These are phyloP conservation scores for Furnarius figulus DNA, from an alignment of 2,113 vertebrate genomes.

Conservation along the genomic window DNA sequence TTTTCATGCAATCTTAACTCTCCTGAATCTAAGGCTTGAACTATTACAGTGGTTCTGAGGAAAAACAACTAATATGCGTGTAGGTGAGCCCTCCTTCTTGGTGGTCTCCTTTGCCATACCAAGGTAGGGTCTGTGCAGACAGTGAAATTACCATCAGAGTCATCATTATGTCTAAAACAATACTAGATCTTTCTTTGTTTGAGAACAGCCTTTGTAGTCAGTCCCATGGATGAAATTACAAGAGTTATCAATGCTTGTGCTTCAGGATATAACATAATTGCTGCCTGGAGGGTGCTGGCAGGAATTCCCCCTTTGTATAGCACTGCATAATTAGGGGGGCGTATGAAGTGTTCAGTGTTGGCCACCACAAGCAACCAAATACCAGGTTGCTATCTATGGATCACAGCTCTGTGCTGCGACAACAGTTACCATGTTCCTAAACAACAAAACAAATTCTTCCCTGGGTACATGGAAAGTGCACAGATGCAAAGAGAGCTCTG, in stretches of 20 bases:
- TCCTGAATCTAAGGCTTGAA: background rate
- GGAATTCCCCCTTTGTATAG: background rate
- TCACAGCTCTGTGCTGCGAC: background rate
- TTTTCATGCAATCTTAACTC: background rate
- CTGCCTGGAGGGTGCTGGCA: background rate
- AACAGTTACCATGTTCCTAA: background rate
- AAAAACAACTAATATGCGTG: background rate
- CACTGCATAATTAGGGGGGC: background rate
- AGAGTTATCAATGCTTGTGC: background rate
- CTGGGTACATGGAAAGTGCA: background rate
- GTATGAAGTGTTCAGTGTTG: background rate
- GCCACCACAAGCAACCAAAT: background rate
- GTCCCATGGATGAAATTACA: conserved; percentile 6
- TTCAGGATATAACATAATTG: background rate
- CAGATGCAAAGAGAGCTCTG: background rate
- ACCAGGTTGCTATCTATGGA: background rate
- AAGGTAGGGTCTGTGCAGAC: background rate
- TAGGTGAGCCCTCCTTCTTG: background rate
- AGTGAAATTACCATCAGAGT: background rate
- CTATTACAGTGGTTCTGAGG: background rate
- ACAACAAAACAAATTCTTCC: background rate
- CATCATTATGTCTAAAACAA: background rate
- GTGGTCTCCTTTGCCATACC: background rate
- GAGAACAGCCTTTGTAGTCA: background rate
- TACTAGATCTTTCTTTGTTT: background rate